A percentile compares a stretch with the other conserved stretches of the same genome.
These are phyloP conservation scores for Gadus chalcogrammus DNA, from an alignment of 2,113 vertebrate genomes.

Conservation along the genomic window DNA sequence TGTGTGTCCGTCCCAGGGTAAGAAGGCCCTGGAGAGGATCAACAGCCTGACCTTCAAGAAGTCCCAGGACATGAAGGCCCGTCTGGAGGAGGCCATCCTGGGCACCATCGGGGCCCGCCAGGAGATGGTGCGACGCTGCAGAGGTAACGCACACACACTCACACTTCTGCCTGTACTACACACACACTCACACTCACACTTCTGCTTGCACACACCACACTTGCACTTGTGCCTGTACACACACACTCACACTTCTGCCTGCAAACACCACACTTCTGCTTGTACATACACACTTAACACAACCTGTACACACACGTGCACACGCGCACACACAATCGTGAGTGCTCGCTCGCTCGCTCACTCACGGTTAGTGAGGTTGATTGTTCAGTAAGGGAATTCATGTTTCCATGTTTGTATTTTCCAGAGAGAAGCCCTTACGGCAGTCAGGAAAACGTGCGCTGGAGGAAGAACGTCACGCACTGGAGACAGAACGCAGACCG, in stretches of 20 bases:
- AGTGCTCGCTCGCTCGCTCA: no score
- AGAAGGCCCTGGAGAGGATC: conserved; percentile 83
- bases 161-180: no score
- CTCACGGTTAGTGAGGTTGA: background rate
- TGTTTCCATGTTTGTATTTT: conserved; percentile 4
- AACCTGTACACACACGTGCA: no score
- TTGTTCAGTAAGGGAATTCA: background rate
- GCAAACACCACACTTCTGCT: no score
- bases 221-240: no score
- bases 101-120: conserved; percentile 87
- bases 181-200: no score
- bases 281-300: no score
- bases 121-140: conserved; percentile 88
- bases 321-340: no score
- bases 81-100: conserved; percentile 88
- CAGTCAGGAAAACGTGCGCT: conserved; percentile 86
- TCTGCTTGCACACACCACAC: no score
- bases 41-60: conserved; percentile 92
- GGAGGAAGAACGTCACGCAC: conserved; percentile 88
- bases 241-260: no score
- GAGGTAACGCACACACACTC: conserved; percentile 65
- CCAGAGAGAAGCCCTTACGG: conserved; percentile 85
- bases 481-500: conserved; percentile 86
- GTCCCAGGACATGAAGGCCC: conserved; percentile 91
- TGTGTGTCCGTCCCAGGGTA: conserved; percentile 71